Conservation (phyloP, 2,888 invertebrate species). For the Apodemia hepburni region DNA sequence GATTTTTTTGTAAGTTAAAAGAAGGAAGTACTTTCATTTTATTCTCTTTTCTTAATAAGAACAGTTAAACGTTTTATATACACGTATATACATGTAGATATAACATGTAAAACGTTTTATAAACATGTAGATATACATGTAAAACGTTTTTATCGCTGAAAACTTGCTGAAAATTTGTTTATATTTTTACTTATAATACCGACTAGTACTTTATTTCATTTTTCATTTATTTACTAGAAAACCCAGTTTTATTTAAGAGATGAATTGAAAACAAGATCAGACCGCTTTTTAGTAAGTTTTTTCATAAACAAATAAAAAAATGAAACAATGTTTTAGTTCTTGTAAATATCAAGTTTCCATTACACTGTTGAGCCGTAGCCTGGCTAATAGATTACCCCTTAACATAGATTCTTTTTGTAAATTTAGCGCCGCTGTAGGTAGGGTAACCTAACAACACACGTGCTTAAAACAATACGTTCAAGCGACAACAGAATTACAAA, state of each 20-base stretch:
- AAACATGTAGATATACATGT: too few relatives aligned
- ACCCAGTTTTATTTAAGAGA: neutral
- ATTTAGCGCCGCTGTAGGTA: slow-evolving; percentile 56
- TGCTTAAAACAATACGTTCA: slow-evolving; percentile 71
- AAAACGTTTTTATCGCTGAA: neutral
- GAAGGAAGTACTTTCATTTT: neutral
- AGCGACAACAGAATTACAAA: slow-evolving; percentile 73
- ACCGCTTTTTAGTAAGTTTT: neutral
- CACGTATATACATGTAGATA: too few relatives aligned
- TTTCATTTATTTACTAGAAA: neutral
- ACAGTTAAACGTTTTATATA: too few relatives aligned
- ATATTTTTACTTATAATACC: too few relatives aligned
- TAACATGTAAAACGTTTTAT: neutral
- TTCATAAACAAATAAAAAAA: neutral
- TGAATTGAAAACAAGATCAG: neutral
- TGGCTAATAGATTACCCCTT: neutral
- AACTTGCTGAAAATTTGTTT: neutral
- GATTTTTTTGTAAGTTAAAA: neutral
- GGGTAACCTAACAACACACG: slow-evolving; percentile 72
- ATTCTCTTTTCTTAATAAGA: neutral
- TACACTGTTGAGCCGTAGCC: neutral
- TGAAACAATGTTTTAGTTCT: neutral
- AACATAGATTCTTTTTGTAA: slow-evolving; percentile 33
- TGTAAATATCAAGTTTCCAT: neutral
- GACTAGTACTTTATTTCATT: neutral